Base-by-base conservation (phyloP, 2,888 invertebrate genomes). In the Lypha dubia region DNA sequence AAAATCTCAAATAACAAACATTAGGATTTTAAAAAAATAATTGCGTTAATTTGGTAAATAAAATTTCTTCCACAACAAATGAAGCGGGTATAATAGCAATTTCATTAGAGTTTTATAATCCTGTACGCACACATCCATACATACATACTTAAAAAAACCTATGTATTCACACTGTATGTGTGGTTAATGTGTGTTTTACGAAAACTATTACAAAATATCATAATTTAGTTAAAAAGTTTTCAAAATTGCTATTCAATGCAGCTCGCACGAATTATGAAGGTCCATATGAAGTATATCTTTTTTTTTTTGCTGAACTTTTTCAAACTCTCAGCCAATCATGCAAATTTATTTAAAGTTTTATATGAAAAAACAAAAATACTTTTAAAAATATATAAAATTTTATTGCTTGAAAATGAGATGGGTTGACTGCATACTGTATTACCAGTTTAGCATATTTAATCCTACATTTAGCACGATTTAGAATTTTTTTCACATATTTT, bases 211-310 rank as follows among this genome's bases (percentile, higher is more conserved):
- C 82, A 81, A 75, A 86, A 86, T 86, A 81, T 83, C 86, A 86
- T 86, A 87, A 87, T 86, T 87, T 84, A 86, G 83, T 86, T 86
- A 86, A 83, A 81, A 86, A 86, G 77, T 86, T 87, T 53, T 84
- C 71, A 67, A 63, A 86, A 83, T 84, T 86, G 81, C 32, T 85
- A 77, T 86, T 80, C 82, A 83, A 83, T 83, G 79, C 49, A 83
- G 83, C 83, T 51, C 49, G 75, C 24, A 75, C 83, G 70, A 70
- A 65, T 83, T 74, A 79, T 79, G n/a, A n/a, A n/a, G 70, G 74
- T 79, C 46, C 70, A 35, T 24, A 44, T 46, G n/a, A n/a, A n/a
- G 15, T 2, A 53, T 15, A 24, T 24, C 4, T 15, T 49, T 22
- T 17, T 71, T 71, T 58, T 32, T 75, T 28, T 20, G 0, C n/a